Percentiles rank a stretch among this genome's conserved stretches.
Evolutionary conservation across 2,797 vertebrate species (phyloP).

Genomic region (Morus bassanus): DNA sequence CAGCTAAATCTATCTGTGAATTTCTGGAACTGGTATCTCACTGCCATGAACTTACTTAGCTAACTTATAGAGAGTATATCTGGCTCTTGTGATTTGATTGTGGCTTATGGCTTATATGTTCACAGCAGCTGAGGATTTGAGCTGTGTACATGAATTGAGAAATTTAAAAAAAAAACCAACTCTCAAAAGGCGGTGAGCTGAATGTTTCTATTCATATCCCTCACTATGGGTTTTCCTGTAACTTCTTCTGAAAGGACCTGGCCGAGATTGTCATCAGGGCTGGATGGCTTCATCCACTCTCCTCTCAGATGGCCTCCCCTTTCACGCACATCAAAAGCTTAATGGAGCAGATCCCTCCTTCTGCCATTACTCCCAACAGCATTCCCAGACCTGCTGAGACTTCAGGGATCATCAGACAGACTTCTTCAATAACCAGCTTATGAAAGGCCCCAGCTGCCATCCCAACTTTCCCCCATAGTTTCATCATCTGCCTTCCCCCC

Average conservation of each 20-base stretch:
- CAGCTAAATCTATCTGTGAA: background rate
- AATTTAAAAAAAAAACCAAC: background rate
- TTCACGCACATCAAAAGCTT: background rate
- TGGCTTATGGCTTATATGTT: background rate
- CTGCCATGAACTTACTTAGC: background rate
- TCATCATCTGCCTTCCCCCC: background rate
- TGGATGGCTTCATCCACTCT: background rate
- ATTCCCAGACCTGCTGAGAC: background rate
- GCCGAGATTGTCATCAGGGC: background rate
- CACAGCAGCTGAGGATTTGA: background rate
- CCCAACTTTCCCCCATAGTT: background rate
- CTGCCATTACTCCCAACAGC: background rate
- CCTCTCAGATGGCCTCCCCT: background rate
- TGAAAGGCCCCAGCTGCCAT: background rate
- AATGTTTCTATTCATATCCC: background rate
- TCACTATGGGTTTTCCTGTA: background rate
- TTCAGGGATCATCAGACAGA: background rate
- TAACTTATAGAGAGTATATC: background rate
- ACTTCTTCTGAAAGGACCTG: background rate
- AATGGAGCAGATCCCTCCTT: background rate
- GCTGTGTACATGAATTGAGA: background rate
- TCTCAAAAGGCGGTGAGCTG: background rate
- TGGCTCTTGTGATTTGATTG: background rate
- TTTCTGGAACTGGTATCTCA: fast-evolving
- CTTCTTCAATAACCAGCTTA: background rate